Evolutionary conservation across 1,140 invertebrate species (phyloP).

Genomic region (Polypedilum pembai): DNA sequence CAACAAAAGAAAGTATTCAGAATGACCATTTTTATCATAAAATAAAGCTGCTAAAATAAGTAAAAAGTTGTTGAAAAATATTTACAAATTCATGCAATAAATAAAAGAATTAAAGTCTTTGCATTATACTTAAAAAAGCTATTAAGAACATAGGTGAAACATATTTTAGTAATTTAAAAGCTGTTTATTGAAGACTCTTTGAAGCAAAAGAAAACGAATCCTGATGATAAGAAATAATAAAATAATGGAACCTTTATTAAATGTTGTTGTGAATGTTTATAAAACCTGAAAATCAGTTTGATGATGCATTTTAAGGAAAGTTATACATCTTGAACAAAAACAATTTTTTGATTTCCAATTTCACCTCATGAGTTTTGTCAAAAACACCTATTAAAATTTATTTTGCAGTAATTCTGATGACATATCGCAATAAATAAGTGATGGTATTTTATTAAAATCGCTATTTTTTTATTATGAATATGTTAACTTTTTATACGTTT

Average conservation of each 20-base stretch:
- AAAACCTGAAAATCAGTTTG: not conserved
- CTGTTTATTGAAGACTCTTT: not conserved
- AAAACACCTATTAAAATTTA: too few species aligned
- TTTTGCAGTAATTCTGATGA: too few species aligned
- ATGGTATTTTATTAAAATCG: too few species aligned
- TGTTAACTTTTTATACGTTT: too few species aligned
- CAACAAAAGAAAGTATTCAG: not conserved
- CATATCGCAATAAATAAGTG: too few species aligned
- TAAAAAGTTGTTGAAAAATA: not conserved
- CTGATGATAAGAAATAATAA: not conserved
- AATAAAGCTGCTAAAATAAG: not conserved
- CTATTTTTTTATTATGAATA: too few species aligned
- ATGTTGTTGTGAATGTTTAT: not conserved
- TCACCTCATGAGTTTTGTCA: too few species aligned
- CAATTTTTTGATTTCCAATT: too few species aligned
- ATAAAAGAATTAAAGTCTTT: not conserved
- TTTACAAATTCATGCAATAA: slow-evolving; percentile 1
- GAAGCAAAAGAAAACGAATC: not conserved
- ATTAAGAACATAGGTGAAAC: slow-evolving; percentile 4
- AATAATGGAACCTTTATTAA: not conserved
- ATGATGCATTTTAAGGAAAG: not conserved
- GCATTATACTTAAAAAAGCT: not conserved
- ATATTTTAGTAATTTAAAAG: slow-evolving; percentile 4
- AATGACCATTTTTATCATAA: not conserved
- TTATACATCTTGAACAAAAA: not conserved